Evolutionary conservation across 2,888 invertebrate genomes (phyloP).

Genomic region (Ennomos fuscantarius): DNA sequence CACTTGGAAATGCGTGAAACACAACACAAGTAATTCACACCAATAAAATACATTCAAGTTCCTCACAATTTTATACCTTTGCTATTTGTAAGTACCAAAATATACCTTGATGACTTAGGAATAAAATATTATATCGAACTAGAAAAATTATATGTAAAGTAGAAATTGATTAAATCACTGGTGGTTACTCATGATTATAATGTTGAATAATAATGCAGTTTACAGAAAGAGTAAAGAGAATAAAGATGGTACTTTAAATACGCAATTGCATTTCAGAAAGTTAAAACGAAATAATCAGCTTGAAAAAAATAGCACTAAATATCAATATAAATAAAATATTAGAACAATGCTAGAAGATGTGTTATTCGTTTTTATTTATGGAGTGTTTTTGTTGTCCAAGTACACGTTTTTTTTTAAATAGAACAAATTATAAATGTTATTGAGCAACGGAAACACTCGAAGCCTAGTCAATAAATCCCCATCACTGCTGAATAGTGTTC

Average conservation of each 20-base stretch:
- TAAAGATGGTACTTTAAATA: background rate
- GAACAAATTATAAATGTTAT: constrained; percentile 2
- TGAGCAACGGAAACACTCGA: constrained; percentile 10
- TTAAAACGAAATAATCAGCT: no score
- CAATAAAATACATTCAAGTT: constrained; percentile 15
- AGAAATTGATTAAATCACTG: constrained; percentile 25
- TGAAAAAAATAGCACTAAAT: no score
- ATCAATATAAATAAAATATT: background rate
- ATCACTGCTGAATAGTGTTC: constrained; percentile 55
- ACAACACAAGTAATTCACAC: constrained; percentile 4
- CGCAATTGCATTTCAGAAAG: no score
- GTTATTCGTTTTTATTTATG: background rate
- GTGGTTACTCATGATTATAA: constrained; percentile 4
- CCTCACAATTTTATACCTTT: constrained; percentile 24
- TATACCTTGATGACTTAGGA: constrained; percentile 43
- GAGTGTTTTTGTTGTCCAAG: background rate
- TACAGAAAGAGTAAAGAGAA: background rate
- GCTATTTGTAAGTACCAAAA: constrained; percentile 25
- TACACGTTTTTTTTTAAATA: background rate
- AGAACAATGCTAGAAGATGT: constrained; percentile 1
- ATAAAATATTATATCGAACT: constrained; percentile 51
- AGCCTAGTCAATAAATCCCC: constrained; percentile 20
- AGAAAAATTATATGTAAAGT: constrained; percentile 51
- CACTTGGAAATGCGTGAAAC: constrained; percentile 10
- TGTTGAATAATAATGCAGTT: background rate